These are phyloP conservation scores for Gambusia affinis DNA, from an alignment of 2,113 vertebrate species.

Conservation along the genomic window DNA sequence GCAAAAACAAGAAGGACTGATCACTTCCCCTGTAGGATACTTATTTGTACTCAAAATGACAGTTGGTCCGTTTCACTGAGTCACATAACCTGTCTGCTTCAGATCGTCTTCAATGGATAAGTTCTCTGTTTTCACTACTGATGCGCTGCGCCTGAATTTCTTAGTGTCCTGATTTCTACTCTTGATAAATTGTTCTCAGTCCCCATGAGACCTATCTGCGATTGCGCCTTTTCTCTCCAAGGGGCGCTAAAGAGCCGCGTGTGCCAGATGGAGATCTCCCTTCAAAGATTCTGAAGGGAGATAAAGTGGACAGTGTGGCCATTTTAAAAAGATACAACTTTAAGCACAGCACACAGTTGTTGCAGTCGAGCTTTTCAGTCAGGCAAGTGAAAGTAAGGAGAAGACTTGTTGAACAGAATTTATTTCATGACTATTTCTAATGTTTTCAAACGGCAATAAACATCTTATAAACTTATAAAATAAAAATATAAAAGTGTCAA, in stretches of 20 bases:
- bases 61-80: conserved; percentile 45
- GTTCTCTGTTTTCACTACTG: conserved; percentile 36
- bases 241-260: conserved; percentile 91
- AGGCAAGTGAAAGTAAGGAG: conserved; percentile 21
- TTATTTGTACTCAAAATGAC: conserved; percentile 42
- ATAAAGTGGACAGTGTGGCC: conserved; percentile 59
- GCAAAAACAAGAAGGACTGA: background rate
- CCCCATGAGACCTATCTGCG: conserved; percentile 74
- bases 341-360: conserved; percentile 11
- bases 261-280: conserved; percentile 63
- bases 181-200: conserved; percentile 45
- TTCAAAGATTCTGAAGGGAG: conserved; percentile 60
- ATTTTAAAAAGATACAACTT: conserved; percentile 33
- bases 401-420: conserved; percentile 19
- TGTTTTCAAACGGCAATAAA: background rate
- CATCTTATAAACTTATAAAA: background rate
- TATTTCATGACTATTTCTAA: background rate
- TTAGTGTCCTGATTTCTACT: conserved; percentile 24
- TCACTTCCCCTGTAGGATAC: conserved; percentile 12
- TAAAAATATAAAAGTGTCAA: background rate
- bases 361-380: conserved; percentile 26
- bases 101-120: conserved; percentile 34
- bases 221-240: conserved; percentile 82
- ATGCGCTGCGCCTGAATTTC: conserved; percentile 48
- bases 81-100: conserved; percentile 45